Percentiles rank a stretch among this genome's conserved stretches.
Conservation (phyloP, 2,888 invertebrate genomes). For the Brenthis daphne region DNA sequence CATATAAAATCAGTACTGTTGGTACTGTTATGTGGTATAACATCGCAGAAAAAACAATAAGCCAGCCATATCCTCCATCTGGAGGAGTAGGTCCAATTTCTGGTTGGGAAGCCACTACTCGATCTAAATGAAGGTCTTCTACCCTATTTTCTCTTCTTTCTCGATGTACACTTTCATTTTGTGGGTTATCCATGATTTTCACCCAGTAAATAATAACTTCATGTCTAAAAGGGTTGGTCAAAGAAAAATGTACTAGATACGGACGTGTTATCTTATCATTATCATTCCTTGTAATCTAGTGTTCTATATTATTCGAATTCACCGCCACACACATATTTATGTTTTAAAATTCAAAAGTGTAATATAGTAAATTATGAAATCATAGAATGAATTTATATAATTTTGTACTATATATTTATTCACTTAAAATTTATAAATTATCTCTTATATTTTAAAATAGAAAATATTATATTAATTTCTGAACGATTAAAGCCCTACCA, state of each 20-base stretch:
- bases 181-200: slow-evolving; percentile 58
- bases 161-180: slow-evolving; percentile 43
- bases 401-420: background rate
- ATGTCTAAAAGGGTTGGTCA: slow-evolving; percentile 61
- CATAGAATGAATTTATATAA: no score
- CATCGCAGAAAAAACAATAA: slow-evolving; percentile 82
- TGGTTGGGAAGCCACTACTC: slow-evolving; percentile 83
- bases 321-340: slow-evolving; percentile 52
- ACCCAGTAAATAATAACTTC: slow-evolving; percentile 56
- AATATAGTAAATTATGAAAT: background rate
- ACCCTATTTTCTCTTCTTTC: slow-evolving; percentile 54
- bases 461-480: background rate
- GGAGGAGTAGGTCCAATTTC: slow-evolving; percentile 85
- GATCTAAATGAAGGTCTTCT: slow-evolving; percentile 79
- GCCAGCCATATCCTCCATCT: slow-evolving; percentile 86
- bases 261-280: slow-evolving; percentile 77
- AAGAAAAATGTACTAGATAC: slow-evolving; percentile 64
- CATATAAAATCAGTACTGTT: slow-evolving; percentile 78
- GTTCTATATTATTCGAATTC: slow-evolving; percentile 69
- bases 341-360: slow-evolving; percentile 13
- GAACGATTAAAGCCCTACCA: slow-evolving; percentile 6
- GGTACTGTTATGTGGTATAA: slow-evolving; percentile 84
- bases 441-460: no score
- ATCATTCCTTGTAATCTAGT: slow-evolving; percentile 69
- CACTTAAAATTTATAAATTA: background rate